Evolutionary conservation across 1,140 invertebrate species (phyloP).

Genomic region (Drosophila ficusphila): DNA sequence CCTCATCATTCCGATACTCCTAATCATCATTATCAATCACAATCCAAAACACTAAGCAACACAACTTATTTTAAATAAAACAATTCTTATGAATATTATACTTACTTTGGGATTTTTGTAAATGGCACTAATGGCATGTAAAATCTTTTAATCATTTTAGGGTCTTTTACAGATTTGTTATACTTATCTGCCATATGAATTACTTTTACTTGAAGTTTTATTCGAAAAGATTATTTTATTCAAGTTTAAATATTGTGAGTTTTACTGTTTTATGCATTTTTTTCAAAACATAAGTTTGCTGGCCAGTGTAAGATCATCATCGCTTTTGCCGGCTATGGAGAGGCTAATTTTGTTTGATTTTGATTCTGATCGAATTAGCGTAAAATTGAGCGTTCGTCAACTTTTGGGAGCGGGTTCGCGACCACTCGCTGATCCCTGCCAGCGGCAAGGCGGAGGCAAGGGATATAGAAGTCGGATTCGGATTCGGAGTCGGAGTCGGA

Average conservation of each 20-base stretch:
- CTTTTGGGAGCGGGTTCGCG: constrained; percentile 49
- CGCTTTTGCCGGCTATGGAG: constrained; percentile 36
- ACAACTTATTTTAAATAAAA: background rate
- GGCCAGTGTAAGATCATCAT: constrained; percentile 46
- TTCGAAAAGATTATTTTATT: no score
- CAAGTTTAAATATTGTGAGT: no score
- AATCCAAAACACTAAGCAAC: constrained; percentile 13
- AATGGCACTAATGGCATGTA: no score
- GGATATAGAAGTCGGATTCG: background rate
- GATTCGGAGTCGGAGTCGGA: constrained; percentile 1
- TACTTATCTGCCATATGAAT: no score
- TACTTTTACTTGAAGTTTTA: no score
- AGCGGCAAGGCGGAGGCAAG: background rate
- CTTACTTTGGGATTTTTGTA: no score
- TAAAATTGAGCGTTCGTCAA: constrained; percentile 76
- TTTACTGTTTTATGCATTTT: no score
- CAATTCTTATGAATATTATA: background rate
- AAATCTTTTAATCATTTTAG: no score
- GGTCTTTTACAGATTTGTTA: no score
- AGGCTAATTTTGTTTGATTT: constrained; percentile 79
- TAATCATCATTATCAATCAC: constrained; percentile 52
- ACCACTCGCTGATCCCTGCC: constrained; percentile 19
- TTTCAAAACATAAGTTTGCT: no score
- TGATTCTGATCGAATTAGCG: constrained; percentile 78
- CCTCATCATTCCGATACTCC: constrained; percentile 24